A percentile compares a stretch with the other conserved stretches of the same genome.
These are phyloP conservation scores for Hypolimnas misippus DNA, from an alignment of 2,888 invertebrate species.

Conservation along the genomic window DNA sequence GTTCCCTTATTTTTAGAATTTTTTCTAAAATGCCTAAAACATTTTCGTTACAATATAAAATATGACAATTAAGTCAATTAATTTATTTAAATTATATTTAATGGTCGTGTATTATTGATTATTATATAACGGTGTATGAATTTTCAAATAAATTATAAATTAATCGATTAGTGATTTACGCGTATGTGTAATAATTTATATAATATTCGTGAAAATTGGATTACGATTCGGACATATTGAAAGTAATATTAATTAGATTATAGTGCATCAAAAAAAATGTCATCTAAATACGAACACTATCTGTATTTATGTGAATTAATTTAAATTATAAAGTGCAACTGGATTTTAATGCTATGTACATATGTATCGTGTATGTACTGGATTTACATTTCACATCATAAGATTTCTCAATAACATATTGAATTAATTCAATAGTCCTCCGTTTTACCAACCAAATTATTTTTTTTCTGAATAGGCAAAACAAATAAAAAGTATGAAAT, in stretches of 20 bases:
- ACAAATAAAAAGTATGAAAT: too few species aligned
- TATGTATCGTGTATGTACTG: too few species aligned
- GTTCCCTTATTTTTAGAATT: not conserved
- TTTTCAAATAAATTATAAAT: slow-evolving; percentile 26
- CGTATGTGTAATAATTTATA: slow-evolving; percentile 30
- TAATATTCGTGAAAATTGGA: slow-evolving; percentile 31
- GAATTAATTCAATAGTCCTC: too few species aligned
- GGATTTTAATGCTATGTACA: not conserved
- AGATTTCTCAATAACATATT: not conserved
- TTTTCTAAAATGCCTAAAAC: slow-evolving; percentile 25
- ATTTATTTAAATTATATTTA: slow-evolving; percentile 41
- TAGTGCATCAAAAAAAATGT: slow-evolving; percentile 10
- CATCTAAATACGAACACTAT: not conserved
- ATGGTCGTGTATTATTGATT: slow-evolving; percentile 33
- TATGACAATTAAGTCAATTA: slow-evolving; percentile 41
- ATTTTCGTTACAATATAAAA: slow-evolving; percentile 12
- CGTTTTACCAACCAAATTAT: too few species aligned
- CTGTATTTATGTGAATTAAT: not conserved
- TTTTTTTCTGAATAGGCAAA: too few species aligned
- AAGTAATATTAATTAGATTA: not conserved
- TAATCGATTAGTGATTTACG: slow-evolving; percentile 30
- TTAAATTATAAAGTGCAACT: not conserved
- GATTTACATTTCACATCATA: too few species aligned
- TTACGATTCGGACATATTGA: slow-evolving; percentile 11
- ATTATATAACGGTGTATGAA: slow-evolving; percentile 33